phyloP scores from a whole-genome alignment of 2,888 invertebrate species.

The Drosophila meridiana region DNA sequence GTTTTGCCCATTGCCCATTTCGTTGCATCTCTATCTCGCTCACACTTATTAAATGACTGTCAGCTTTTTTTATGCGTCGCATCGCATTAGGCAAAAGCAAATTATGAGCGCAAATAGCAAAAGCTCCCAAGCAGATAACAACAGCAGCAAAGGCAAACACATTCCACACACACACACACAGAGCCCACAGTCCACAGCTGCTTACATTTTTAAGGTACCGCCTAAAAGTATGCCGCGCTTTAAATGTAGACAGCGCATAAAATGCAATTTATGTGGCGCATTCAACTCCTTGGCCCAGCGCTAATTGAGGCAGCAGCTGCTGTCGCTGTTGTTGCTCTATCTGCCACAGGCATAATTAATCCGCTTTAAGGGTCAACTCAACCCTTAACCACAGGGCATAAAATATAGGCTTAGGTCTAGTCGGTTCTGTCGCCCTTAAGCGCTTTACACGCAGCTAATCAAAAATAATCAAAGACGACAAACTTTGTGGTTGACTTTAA shows the following conservation, averaged over 20 bases:
- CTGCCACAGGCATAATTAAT: slow-evolving; percentile 67
- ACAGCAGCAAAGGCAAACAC: slow-evolving; percentile 29
- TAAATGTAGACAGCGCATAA: slow-evolving; percentile 46
- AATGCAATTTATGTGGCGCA: slow-evolving; percentile 58
- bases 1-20: slow-evolving; percentile 46
- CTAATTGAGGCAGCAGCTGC: slow-evolving; percentile 49
- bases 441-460: slow-evolving; percentile 39
- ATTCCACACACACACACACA: slow-evolving; percentile 6
- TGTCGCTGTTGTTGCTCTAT: slow-evolving; percentile 7
- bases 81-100: slow-evolving; percentile 54
- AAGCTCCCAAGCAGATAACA: slow-evolving; percentile 26
- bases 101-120: slow-evolving; percentile 50
- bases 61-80: slow-evolving; percentile 36
- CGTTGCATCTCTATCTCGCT: slow-evolving; percentile 18
- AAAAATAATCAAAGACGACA: slow-evolving; percentile 40
- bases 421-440: slow-evolving; percentile 8
- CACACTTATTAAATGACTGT: slow-evolving; percentile 21
- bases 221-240: slow-evolving; percentile 46
- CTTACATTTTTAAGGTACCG: slow-evolving; percentile 12
- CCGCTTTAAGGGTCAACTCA: slow-evolving; percentile 28
- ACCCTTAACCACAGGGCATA: slow-evolving; percentile 13
- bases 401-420: slow-evolving; percentile 19
- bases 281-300: slow-evolving; percentile 39
- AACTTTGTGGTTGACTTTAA: slow-evolving; percentile 33
- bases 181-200: slow-evolving; percentile 2